Base-by-base conservation (phyloP, 2,113 vertebrate genomes). In the Gadus chalcogrammus region DNA sequence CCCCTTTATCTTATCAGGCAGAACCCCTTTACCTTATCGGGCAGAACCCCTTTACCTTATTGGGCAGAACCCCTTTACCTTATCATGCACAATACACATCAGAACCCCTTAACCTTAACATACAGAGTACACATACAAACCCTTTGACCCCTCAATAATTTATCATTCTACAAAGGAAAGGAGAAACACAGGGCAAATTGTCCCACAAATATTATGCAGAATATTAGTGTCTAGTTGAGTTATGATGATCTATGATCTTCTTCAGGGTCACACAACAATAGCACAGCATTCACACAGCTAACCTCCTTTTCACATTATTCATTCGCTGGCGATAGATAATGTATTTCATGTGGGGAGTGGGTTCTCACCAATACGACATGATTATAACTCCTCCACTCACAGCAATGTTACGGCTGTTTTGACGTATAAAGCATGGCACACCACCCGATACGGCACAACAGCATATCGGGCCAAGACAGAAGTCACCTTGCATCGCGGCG, bases 181-280 rank as follows among this genome's bases (percentile, higher is more conserved):
- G 31, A 48, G 11, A 48, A 48, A 48, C 9, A 7, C 12, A 13
- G 81, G 65, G 18, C 38, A 18, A 12, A 28, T 61, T 80, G n/a
- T 61, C n/a, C 77, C 68, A 53, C 68, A 80, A 72, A 77, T 55
- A 82, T 82, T 75, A 68, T 74, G 59, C 65, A 79, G 82, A 82
- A 72, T 64, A 81, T 53, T 74, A 38, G 62, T 83, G 78, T 76
- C 71, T 24, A 16, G 65, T 28, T 65, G 66, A 67, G 75, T 84
- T 77, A 83, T 70, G 15, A 63, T 73, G 64, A 81, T 73, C 38
- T 62, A 55, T 52, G 61, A 35, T 69, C 65, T 74, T 56, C 22
- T 12, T 24, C 64, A 67, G 42, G 42, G 42, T 48, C 42, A 13
- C 11, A 12, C 12, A 48, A 48, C 42, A 48, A 48, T 48, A 9